Conservation (phyloP, 1,140 invertebrate genomes). For the Saccostrea echinata region DNA sequence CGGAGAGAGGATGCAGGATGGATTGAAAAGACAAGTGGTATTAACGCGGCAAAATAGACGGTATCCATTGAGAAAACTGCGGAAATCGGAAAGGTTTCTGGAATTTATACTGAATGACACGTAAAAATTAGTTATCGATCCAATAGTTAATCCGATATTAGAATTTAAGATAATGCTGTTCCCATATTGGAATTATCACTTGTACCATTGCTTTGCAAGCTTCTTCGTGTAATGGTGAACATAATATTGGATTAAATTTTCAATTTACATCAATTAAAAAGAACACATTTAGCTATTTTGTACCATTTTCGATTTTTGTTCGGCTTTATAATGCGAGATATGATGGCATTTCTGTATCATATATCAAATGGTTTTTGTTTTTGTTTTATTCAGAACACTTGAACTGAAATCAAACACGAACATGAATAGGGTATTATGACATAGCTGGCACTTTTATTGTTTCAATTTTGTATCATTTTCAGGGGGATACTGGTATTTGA, state of each 20-base stretch:
- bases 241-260: constrained; percentile 21
- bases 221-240: constrained; percentile 13
- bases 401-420: not conserved
- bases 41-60: not conserved
- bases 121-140: constrained; percentile 17
- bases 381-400: constrained; percentile 6
- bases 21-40: not conserved
- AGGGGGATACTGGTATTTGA: not conserved
- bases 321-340: not conserved
- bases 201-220: not conserved
- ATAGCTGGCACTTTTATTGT: not conserved
- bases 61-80: not conserved
- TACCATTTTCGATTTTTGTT: not conserved
- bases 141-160: constrained; percentile 12
- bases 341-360: constrained; percentile 8
- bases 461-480: not conserved
- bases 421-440: not conserved
- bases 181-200: constrained; percentile 6
- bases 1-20: not conserved
- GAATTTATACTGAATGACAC: constrained; percentile 12
- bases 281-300: not conserved
- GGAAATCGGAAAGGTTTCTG: not conserved
- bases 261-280: constrained; percentile 30
- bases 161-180: constrained; percentile 33
- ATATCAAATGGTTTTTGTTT: constrained; percentile 5